These are phyloP conservation scores for Cactoblastis cactorum DNA, from an alignment of 2,888 invertebrate species.

Conservation along the genomic window DNA sequence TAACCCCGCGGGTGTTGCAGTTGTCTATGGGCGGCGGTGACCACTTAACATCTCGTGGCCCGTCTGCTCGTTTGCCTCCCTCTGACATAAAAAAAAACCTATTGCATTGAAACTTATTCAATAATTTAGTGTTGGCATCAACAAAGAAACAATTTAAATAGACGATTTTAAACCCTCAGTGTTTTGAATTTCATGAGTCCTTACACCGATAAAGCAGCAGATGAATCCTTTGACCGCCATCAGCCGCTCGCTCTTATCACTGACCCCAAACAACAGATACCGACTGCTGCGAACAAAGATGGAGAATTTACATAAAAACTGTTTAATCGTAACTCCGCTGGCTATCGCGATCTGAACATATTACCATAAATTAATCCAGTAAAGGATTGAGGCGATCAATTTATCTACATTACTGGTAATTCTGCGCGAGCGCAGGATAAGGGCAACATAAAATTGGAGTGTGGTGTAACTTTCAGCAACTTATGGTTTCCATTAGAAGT, in stretches of 20 bases:
- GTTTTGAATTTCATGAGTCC: not conserved
- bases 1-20: no score
- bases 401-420: slow-evolving; percentile 47
- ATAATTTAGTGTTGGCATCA: no score
- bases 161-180: not conserved
- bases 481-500: slow-evolving; percentile 50
- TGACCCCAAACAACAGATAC: slow-evolving; percentile 34
- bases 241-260: slow-evolving; percentile 13
- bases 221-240: not conserved
- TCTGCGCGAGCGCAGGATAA: slow-evolving; percentile 49
- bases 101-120: no score
- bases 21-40: no score
- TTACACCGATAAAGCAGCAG: not conserved
- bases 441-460: slow-evolving; percentile 18
- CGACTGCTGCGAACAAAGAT: slow-evolving; percentile 64
- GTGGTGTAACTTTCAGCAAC: slow-evolving; percentile 37
- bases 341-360: slow-evolving; percentile 65
- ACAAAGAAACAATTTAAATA: no score
- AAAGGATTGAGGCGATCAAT: slow-evolving; percentile 62
- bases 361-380: slow-evolving; percentile 69
- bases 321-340: slow-evolving; percentile 67
- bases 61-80: no score
- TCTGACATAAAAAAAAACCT: no score
- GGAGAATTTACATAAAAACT: slow-evolving; percentile 72
- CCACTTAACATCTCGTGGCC: no score